phyloP scores from a whole-genome alignment of 2,113 vertebrate genomes.

The Nannospalax galili region DNA sequence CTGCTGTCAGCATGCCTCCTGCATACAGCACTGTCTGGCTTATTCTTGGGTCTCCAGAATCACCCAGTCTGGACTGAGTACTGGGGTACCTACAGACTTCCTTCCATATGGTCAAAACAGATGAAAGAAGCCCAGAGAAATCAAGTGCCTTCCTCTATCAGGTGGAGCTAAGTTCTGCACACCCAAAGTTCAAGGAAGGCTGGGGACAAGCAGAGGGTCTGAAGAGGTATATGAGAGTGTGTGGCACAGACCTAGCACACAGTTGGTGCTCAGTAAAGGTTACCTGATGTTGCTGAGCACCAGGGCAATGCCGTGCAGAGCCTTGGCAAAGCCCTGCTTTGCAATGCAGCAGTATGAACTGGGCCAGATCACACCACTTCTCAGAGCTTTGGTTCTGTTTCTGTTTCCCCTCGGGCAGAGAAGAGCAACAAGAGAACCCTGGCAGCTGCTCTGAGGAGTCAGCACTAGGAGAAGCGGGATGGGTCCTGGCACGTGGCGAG shows the following conservation, averaged over 20 bases:
- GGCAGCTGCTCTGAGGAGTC: conserved; percentile 3
- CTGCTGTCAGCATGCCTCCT: neutral
- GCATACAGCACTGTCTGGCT: neutral
- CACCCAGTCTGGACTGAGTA: neutral
- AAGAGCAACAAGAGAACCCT: conserved; percentile 14
- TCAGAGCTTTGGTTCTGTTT: conserved; percentile 40
- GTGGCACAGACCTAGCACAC: neutral
- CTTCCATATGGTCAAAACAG: neutral
- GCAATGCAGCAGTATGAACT: neutral
- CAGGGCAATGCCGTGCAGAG: neutral
- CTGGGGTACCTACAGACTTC: neutral
- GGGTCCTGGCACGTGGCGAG: neutral
- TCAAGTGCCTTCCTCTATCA: neutral
- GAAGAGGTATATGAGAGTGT: neutral
- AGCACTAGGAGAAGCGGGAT: neutral
- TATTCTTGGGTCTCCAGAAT: neutral
- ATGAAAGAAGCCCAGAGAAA: neutral
- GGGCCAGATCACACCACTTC: neutral
- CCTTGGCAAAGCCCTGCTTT: neutral
- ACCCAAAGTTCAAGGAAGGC: neutral
- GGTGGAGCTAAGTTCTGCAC: neutral
- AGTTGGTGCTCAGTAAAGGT: conserved; percentile 7
- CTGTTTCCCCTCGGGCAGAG: conserved; percentile 28
- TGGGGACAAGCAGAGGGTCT: neutral
- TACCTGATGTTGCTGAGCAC: conserved; percentile 48